phyloP scores from a whole-genome alignment of 2,888 invertebrate species.

The Tinea trinotella region DNA sequence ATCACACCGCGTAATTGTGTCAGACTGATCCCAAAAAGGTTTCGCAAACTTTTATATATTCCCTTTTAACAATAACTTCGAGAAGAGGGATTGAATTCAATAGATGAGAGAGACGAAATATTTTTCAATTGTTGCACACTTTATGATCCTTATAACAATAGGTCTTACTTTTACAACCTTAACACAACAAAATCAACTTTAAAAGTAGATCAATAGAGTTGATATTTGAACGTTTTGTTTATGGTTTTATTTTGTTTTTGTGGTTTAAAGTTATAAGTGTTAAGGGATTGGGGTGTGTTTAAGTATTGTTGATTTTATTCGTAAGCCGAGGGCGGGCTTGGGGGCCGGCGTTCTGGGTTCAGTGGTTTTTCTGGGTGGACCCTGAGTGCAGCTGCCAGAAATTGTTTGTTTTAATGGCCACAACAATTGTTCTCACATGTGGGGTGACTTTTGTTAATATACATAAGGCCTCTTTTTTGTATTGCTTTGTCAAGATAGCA shows the following conservation, averaged over 20 bases:
- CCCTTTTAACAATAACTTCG: conserved; percentile 70
- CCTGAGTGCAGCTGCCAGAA: conserved; percentile 54
- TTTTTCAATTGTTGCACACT: conserved; percentile 72
- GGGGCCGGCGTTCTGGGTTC: conserved; percentile 46
- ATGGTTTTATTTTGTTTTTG: conserved; percentile 28
- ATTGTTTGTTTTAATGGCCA: conserved; percentile 64
- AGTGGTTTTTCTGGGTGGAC: conserved; percentile 47
- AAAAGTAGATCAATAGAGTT: no score
- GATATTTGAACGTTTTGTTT: conserved; percentile 26
- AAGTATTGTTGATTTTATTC: conserved; percentile 71
- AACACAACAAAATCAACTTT: no score
- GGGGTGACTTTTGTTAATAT: background rate
- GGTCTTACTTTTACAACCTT: conserved; percentile 10
- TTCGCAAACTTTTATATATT: conserved; percentile 66
- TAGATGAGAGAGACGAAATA: conserved; percentile 67
- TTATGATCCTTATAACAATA: conserved; percentile 27
- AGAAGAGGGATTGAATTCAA: conserved; percentile 64
- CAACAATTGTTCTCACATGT: conserved; percentile 38
- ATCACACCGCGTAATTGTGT: background rate
- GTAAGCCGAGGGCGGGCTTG: conserved; percentile 55
- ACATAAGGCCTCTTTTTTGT: background rate
- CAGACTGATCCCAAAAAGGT: conserved; percentile 32
- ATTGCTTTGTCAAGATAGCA: background rate
- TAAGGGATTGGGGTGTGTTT: conserved; percentile 69
- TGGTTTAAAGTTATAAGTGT: conserved; percentile 43